Evolutionary conservation across 2,113 vertebrate species (phyloP).

Genomic region (Eulacestoma nigropectus): DNA sequence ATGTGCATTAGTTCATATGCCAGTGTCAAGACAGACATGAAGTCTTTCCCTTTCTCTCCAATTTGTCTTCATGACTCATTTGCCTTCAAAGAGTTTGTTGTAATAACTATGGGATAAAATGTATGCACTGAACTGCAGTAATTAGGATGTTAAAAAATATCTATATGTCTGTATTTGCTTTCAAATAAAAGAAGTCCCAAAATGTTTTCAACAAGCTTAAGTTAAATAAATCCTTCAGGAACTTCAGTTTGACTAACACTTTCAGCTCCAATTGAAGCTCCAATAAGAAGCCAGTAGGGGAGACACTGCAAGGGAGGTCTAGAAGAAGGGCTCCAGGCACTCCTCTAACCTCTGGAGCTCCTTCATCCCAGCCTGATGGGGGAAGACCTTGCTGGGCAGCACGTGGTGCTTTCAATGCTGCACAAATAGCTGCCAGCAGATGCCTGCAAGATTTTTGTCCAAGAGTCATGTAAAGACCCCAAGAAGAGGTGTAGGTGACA

Average conservation of each 20-base stretch:
- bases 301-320: background rate
- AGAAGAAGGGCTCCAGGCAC: background rate
- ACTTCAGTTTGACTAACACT: background rate
- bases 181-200: background rate
- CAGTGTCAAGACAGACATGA: background rate
- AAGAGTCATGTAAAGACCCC: accelerated
- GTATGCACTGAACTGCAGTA: background rate
- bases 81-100: background rate
- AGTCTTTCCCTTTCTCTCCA: background rate
- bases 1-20: background rate
- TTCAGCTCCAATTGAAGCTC: background rate
- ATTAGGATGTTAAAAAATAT: background rate
- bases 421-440: background rate
- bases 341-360: background rate
- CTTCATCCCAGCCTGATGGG: background rate
- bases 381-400: background rate
- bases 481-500: accelerated
- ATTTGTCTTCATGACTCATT: background rate
- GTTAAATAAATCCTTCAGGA: background rate
- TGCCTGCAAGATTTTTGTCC: background rate
- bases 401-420: accelerated
- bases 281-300: background rate
- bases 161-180: background rate
- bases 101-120: background rate
- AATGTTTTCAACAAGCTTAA: background rate